A percentile compares a stretch with the other conserved stretches of the same genome.
These are phyloP conservation scores for Pogoniulus pusillus DNA, from an alignment of 2,797 vertebrate genomes.

Conservation along the genomic window DNA sequence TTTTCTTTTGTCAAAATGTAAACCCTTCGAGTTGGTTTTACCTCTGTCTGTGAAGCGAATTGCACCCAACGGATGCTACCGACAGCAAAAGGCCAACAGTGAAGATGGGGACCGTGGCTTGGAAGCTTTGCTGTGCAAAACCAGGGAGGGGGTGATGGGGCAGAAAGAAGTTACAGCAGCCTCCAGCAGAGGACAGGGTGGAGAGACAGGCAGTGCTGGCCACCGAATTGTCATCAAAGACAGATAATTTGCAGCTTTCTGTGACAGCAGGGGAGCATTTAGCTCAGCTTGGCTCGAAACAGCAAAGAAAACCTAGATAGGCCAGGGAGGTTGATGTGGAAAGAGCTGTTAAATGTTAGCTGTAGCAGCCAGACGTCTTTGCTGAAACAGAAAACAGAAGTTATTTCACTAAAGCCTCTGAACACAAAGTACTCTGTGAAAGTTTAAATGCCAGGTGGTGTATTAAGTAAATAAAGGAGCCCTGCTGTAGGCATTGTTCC, in stretches of 20 bases:
- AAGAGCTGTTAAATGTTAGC: neutral
- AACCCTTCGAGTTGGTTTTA: neutral
- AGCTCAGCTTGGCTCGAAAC: neutral
- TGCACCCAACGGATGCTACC: neutral
- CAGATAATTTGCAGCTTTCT: neutral
- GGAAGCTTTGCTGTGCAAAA: neutral
- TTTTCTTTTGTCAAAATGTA: neutral
- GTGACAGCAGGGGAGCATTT: neutral
- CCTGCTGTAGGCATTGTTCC: constrained; percentile 50
- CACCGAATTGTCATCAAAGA: neutral
- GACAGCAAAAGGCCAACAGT: rapidly evolving
- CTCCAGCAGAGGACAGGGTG: neutral
- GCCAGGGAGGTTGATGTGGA: neutral
- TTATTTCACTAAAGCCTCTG: constrained; percentile 28
- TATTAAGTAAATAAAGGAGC: constrained; percentile 56
- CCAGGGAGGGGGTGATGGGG: neutral
- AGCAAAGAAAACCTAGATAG: neutral
- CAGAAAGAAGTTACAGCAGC: neutral
- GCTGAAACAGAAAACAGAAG: neutral
- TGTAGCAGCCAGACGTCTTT: neutral
- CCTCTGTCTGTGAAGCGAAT: neutral
- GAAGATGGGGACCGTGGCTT: neutral
- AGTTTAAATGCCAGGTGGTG: constrained; percentile 59
- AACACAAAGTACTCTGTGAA: constrained; percentile 24
- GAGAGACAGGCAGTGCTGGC: neutral